Conservation (phyloP, 2,797 vertebrate genomes). For the Catamblyrhynchus diadema region DNA sequence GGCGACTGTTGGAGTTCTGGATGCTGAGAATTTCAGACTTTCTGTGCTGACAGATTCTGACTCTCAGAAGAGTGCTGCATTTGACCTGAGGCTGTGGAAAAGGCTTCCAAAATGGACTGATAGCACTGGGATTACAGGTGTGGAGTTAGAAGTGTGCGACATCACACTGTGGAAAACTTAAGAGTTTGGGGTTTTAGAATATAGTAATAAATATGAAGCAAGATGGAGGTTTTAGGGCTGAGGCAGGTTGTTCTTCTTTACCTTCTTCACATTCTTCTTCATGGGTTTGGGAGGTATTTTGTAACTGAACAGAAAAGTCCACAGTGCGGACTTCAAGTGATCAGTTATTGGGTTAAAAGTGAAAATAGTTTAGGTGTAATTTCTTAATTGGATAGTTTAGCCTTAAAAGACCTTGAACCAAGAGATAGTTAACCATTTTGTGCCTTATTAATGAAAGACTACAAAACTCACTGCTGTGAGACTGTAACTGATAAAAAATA, state of each 20-base stretch:
- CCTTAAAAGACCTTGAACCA: neutral
- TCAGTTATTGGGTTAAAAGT: neutral
- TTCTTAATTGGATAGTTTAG: neutral
- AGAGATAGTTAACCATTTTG: neutral
- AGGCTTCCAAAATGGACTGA: neutral
- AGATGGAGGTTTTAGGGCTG: neutral
- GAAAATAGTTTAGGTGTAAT: neutral
- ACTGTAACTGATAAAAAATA: neutral
- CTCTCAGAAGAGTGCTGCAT: neutral
- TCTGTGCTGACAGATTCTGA: neutral
- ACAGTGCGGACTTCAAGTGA: rapidly evolving
- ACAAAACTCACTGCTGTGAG: neutral
- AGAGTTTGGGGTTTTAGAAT: neutral
- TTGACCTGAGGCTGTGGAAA: neutral
- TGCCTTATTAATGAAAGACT: neutral
- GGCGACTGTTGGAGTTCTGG: neutral
- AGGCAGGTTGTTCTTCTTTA: neutral
- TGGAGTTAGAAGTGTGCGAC: neutral
- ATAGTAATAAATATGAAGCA: neutral
- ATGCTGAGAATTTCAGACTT: neutral
- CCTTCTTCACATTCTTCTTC: neutral
- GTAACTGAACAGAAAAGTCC: neutral
- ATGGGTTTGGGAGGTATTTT: neutral
- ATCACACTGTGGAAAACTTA: neutral
- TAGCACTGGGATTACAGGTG: neutral